phyloP scores from a whole-genome alignment of 2,113 vertebrate genomes.

The Axis porcinus region DNA sequence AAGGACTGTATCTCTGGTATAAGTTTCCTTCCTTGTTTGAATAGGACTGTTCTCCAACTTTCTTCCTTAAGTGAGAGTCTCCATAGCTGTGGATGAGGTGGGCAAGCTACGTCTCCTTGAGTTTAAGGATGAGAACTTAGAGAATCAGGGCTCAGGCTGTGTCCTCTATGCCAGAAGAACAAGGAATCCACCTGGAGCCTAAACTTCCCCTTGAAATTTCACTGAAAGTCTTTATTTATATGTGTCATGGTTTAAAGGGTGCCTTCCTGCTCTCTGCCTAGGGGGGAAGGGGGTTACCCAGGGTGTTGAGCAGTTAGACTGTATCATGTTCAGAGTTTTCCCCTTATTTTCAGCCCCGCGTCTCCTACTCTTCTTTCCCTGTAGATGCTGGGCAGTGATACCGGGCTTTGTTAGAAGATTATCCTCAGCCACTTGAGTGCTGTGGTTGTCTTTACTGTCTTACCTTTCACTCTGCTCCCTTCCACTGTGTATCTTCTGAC shows the following conservation, averaged over 20 bases:
- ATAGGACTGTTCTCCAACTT: background rate
- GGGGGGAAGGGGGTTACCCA: background rate
- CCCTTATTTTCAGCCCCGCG: background rate
- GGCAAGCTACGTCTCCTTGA: background rate
- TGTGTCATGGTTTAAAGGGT: background rate
- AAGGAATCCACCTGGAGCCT: background rate
- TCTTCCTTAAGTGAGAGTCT: background rate
- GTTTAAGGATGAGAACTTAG: background rate
- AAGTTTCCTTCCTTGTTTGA: background rate
- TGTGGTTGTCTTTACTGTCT: background rate
- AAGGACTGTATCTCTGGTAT: background rate
- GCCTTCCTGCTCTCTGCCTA: background rate
- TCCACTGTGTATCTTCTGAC: background rate
- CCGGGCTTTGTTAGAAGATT: background rate
- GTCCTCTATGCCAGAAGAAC: background rate
- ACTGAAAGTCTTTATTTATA: background rate
- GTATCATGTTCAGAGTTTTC: background rate
- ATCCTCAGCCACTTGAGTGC: background rate
- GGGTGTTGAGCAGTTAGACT: background rate
- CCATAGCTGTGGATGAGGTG: background rate
- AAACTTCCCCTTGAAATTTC: too few relatives aligned
- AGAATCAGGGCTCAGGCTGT: background rate
- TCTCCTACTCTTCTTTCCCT: background rate
- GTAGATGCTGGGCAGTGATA: background rate
- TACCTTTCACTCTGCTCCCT: background rate